Base-by-base conservation (phyloP, 1,140 invertebrate genomes). In the Grapholita molesta region DNA sequence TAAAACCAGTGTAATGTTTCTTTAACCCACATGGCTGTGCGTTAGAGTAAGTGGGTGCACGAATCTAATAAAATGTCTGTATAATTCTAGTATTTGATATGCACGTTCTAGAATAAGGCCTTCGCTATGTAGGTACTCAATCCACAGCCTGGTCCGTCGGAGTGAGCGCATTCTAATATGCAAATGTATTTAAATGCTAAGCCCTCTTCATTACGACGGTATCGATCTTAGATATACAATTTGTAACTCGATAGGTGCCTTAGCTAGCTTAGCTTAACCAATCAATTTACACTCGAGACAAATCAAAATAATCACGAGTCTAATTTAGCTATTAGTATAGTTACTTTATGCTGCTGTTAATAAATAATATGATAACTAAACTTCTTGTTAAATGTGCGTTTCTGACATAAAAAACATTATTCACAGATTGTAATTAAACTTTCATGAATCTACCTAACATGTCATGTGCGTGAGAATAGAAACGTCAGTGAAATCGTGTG, bases 111-210 rank as follows among this genome's bases (percentile, higher is more conserved):
- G 30, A 48, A 48, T 64, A 12, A 12, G 38, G 15, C 30, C 33
- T 25, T 32, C 66, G 68, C 71, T 70, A 48, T 21, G 53, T 55
- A 55, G 23, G 12, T 61, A 61, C 55, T 61, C 55, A 69, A 75
- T 67, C 72, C 74, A 73, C 64, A 67, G 70, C 69, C 52, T 55
- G 48, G 70, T 57, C 64, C 66, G 75, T 53, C 77, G 79, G 86
- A 85, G 77, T 76, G 81, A 82, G 81, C 86, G 85, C 86, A 87
- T 89, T 89, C 89, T 88, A 89, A 89, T 90, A 91, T 91, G 89
- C 88, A 88, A 91, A 91, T 91, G 84, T 91, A 91, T 91, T 91
- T 90, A 91, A 91, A 91, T 91, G 83, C 79, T 85, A 84, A 91
- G 81, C 86, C 86, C 88, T 91, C 89, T 91, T 91, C 89, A 90